Base-by-base conservation (phyloP, 2,113 vertebrate genomes). In the Neodontobutis hainanensis region DNA sequence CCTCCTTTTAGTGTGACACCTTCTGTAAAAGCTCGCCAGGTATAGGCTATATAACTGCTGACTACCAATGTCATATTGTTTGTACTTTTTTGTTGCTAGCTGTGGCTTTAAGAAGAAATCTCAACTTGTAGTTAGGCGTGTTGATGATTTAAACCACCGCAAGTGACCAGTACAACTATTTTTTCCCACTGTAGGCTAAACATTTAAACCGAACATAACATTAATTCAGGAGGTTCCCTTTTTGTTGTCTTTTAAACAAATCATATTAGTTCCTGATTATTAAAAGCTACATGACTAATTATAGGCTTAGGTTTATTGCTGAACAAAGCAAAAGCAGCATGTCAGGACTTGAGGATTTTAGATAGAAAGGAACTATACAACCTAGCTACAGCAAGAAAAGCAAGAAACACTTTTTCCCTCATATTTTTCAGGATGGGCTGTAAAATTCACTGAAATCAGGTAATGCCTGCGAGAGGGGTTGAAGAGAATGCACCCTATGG, bases 351-450 rank as follows among this genome's bases (percentile, higher is more conserved):
- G 34, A 16, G 3, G 34, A 11, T 14, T n/a, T 8, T 40, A 8
- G 38, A 6, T 5, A 8, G 6, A n/a, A 55, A 11, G 4, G 32
- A 34, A 6, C 38, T 12, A 5, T 52, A 34, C 51, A 52, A 46
- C 5, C 7, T 19, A 9, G 11, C 12, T 14, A 15, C 34, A 72
- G 5, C 42, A 40, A 43, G 5, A 45, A 8, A 27, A 1, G 9
- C 44, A 36, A n/a, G 8, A 3, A 15, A 57, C 10, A 34, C 4
- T 35, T 50, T 72, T 68, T 2, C 43, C 47, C 6, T 59, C 51
- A 62, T 43, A 8, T 82, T 61, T 78, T 78, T 52, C 79, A 92
- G 91, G 82, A 90, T 92, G 90, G 77, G 78, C 38, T 72, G 56
- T 56, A 61, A 73, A 70, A 65, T 27, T 27, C 62, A 0, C 68